Base-by-base conservation (phyloP, 2,888 invertebrate genomes). In the Drosophila nr. perissopoda region DNA sequence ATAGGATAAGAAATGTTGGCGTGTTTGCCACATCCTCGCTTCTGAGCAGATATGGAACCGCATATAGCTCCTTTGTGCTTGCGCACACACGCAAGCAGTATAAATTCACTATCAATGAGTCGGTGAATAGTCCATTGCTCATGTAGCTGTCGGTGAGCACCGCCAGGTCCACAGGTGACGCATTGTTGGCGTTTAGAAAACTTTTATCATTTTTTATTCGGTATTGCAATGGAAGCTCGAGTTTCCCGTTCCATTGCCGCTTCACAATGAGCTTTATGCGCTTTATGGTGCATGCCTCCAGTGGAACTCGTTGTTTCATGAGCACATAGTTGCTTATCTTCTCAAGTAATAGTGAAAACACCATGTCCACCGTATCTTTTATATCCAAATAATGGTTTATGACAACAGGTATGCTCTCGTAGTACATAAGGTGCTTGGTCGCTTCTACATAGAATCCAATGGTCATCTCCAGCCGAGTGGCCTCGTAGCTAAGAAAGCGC, bases 371-470 rank as follows among this genome's bases (percentile, higher is more conserved):
- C 4, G 83, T 80, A n/a, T 78, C 82, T 29, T 54, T 76, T 51
- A 91, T 82, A 38, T 91, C 89, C 58, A 76, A 60, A 40, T 81
- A 66, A 64, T 91, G 78, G 21, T 52, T 56, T 31, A 90, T 78
- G 21, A 11, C 42, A n/a, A 90, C 38, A 1, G 78, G 66, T n/a
- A 68, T 73, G 42, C 77, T 83, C 52, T 90, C 79, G 38, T 61
- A 81, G 65, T 76, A 72, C 71, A 89, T 70, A 8, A 73, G 66
- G 8, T 83, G 52, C 18, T 58, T 56, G 33, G 42, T 62, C 6
- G 80, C 78, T 33, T 74, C 69, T 25, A 90, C 88, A 72, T 78
- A 85, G 59, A 91, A 91, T 13, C 78, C 80, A 31, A 91, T 66
- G n/a, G 51, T 76, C 0, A 81, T 63, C 11, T 69, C 66, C 31